Evolutionary conservation across 2,888 invertebrate species (phyloP).

Genomic region (Ormyrus rosae): DNA sequence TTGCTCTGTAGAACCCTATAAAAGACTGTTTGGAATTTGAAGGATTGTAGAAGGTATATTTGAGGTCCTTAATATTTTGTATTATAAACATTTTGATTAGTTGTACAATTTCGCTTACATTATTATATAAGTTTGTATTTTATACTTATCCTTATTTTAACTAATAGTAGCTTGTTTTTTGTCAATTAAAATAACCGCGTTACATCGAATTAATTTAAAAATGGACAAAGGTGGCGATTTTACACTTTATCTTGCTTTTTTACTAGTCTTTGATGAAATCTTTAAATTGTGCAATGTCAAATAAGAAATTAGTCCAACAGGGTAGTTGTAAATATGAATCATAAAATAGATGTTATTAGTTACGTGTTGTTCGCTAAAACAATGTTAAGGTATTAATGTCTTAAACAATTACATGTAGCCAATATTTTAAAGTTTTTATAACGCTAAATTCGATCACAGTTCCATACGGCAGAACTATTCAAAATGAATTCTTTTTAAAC

Average conservation of each 20-base stretch:
- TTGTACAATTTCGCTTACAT: slow-evolving; percentile 1
- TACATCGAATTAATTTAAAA: slow-evolving; percentile 1
- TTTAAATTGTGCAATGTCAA: slow-evolving; percentile 35
- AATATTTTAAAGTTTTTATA: slow-evolving; percentile 12
- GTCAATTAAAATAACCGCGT: not conserved
- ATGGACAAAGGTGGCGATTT: slow-evolving; percentile 18
- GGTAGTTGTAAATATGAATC: slow-evolving; percentile 60
- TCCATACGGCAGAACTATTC: not conserved
- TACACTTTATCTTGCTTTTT: slow-evolving; percentile 32
- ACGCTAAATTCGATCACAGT: slow-evolving; percentile 5
- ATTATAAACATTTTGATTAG: slow-evolving; percentile 10
- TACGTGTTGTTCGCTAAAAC: slow-evolving; percentile 50
- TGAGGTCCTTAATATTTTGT: not conserved
- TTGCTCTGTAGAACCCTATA: slow-evolving; percentile 17
- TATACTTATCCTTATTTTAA: not conserved
- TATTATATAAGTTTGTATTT: not conserved
- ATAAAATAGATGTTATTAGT: slow-evolving; percentile 59
- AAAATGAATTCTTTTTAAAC: not conserved
- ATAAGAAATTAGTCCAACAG: slow-evolving; percentile 60
- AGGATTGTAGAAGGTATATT: slow-evolving; percentile 12
- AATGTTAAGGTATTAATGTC: slow-evolving; percentile 1
- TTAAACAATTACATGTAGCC: slow-evolving; percentile 8
- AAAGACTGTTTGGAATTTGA: slow-evolving; percentile 37
- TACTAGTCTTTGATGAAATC: slow-evolving; percentile 38
- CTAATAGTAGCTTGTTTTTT: not conserved